These are phyloP conservation scores for Chesias legatella DNA, from an alignment of 2,888 invertebrate genomes.

Conservation along the genomic window DNA sequence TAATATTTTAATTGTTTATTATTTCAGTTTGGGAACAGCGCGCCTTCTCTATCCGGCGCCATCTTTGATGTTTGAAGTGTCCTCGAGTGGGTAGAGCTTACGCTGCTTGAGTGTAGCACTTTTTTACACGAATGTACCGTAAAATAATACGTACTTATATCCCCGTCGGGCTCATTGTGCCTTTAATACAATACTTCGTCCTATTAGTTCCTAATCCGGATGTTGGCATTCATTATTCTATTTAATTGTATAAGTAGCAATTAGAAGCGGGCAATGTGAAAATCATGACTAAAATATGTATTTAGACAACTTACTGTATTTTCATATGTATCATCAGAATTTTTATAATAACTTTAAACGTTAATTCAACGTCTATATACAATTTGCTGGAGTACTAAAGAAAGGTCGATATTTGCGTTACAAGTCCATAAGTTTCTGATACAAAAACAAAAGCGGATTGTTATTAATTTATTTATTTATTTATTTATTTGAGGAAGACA, in stretches of 20 bases:
- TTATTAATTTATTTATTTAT: too few relatives aligned
- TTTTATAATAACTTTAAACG: too few relatives aligned
- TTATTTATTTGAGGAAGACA: too few relatives aligned
- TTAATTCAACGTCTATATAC: too few relatives aligned
- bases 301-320: too few relatives aligned
- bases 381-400: too few relatives aligned
- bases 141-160: slow-evolving; percentile 65
- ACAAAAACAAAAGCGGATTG: too few relatives aligned
- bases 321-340: too few relatives aligned
- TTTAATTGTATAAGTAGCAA: slow-evolving; percentile 31
- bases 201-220: slow-evolving; percentile 73
- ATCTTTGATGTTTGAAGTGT: slow-evolving; percentile 41
- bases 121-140: slow-evolving; percentile 58
- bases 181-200: slow-evolving; percentile 66
- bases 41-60: slow-evolving; percentile 28
- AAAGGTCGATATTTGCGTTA: too few relatives aligned
- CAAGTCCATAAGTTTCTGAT: too few relatives aligned
- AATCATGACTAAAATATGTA: too few relatives aligned
- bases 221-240: slow-evolving; percentile 76
- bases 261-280: too few relatives aligned
- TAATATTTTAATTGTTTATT: slow-evolving; percentile 32
- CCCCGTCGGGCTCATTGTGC: slow-evolving; percentile 60
- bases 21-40: slow-evolving; percentile 29
- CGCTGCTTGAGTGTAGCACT: slow-evolving; percentile 34
- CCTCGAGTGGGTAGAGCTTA: slow-evolving; percentile 37